Base-by-base conservation (phyloP, 2,797 vertebrate genomes). In the Spondyliosoma cantharus region DNA sequence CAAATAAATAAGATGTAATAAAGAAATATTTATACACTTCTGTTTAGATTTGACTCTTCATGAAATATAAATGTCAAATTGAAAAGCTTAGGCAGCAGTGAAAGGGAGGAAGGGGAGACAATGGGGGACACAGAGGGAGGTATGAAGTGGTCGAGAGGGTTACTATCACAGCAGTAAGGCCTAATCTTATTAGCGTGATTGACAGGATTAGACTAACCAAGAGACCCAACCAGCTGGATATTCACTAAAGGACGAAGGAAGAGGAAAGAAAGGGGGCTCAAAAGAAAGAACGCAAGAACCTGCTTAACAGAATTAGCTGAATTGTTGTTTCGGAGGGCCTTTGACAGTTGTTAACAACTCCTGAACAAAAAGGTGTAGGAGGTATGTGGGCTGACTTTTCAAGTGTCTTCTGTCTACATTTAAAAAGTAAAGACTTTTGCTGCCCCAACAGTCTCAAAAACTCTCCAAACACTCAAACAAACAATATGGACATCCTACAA, bases 121-220 rank as follows among this genome's bases (percentile, higher is more conserved):
- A 7, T 7, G 71, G 37, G 42, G 22, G 46, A 68, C 74, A 67
- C n/a, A 16, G 74, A 71, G 37, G 56, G 66, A 61, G 60, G 76
- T 67, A 69, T 70, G 60, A 80, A 63, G 78, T 74, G 80, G 71
- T 85, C 25, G 9, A 59, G 76, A 73, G 68, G 68, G 81, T 75
- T 79, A 62, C 87, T 87, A 87, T 93, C 86, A 75, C 90, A 86
- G 80, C 92, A 77, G 88, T 80, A 61, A 82, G 73, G 89, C 78
- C 80, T 92, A 93, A 94, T 94, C 92, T 90, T 77, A 92, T 95
- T 94, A 93, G 74, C 19, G 69, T 84, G 89, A 93, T 76, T 83
- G 92, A 89, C 84, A 84, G 89, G 91, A 94, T 91, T 90, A 93
- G 74, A 88, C 82, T 78, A 74, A 86, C 86, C 81, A 82, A 87